Conservation (phyloP, 1,140 invertebrate genomes). For the Habropoda laboriosa region DNA sequence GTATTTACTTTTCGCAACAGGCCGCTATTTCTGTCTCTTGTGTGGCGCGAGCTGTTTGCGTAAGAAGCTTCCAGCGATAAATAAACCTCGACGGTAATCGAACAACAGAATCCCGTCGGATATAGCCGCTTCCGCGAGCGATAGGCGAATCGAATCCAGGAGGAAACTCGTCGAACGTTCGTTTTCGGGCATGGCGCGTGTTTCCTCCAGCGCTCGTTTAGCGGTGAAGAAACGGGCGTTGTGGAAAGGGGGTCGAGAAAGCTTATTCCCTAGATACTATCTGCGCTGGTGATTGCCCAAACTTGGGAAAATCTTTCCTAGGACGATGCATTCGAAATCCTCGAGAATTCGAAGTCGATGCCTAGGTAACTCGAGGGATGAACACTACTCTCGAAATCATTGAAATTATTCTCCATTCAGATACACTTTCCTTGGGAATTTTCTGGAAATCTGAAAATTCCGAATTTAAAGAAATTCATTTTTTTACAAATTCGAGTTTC, state of each 20-base stretch:
- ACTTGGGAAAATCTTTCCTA: neutral
- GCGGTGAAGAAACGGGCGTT: neutral
- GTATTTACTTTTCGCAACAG: no score
- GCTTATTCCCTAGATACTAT: neutral
- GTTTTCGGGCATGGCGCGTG: neutral
- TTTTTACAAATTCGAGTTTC: no score
- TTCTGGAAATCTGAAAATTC: no score
- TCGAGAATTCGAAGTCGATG: neutral
- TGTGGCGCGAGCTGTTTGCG: neutral
- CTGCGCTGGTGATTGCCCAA: neutral
- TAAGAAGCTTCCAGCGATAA: neutral
- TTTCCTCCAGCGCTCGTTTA: neutral
- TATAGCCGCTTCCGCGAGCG: neutral
- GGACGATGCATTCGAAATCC: neutral
- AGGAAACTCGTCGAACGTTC: neutral
- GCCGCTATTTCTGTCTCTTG: neutral
- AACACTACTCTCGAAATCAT: neutral
- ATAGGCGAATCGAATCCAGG: neutral
- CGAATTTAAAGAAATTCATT: no score
- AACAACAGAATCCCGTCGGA: neutral
- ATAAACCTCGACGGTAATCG: constrained; percentile 3
- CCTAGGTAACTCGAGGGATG: neutral
- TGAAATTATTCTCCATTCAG: neutral
- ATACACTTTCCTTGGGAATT: no score
- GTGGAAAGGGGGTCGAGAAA: neutral